Conservation (phyloP, 2,797 vertebrate genomes). For the Discoglossus pictus region DNA sequence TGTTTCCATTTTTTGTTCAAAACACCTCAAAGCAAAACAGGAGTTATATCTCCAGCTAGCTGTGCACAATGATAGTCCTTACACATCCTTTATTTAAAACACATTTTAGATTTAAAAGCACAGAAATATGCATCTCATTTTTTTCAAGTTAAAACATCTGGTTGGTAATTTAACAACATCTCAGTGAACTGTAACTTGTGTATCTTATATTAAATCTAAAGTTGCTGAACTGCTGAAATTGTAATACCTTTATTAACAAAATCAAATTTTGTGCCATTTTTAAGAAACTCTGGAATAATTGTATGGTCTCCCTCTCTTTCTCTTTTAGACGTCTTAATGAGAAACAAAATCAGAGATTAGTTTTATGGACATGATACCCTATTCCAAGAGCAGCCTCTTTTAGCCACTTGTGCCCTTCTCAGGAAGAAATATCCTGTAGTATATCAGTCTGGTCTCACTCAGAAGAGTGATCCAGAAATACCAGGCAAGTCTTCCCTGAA, state of each 20-base stretch:
- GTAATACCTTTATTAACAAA: neutral
- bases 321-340: too few species aligned
- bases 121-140: neutral
- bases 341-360: too few species aligned
- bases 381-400: too few species aligned
- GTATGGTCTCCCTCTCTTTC: too few species aligned
- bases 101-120: conserved; percentile 3
- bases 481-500: too few species aligned
- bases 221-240: neutral
- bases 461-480: too few species aligned
- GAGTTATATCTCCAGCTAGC: neutral
- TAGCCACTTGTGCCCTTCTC: too few species aligned
- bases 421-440: too few species aligned
- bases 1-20: neutral
- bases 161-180: neutral
- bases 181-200: neutral
- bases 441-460: too few species aligned
- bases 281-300: too few species aligned
- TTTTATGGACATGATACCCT: too few species aligned
- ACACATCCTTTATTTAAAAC: conserved; percentile 8
- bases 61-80: neutral
- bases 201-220: neutral
- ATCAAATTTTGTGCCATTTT: too few species aligned
- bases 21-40: neutral
- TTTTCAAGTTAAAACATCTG: conserved; percentile 4